Evolutionary conservation across 2,888 invertebrate species (phyloP).

Genomic region (Parascotia fuliginaria): DNA sequence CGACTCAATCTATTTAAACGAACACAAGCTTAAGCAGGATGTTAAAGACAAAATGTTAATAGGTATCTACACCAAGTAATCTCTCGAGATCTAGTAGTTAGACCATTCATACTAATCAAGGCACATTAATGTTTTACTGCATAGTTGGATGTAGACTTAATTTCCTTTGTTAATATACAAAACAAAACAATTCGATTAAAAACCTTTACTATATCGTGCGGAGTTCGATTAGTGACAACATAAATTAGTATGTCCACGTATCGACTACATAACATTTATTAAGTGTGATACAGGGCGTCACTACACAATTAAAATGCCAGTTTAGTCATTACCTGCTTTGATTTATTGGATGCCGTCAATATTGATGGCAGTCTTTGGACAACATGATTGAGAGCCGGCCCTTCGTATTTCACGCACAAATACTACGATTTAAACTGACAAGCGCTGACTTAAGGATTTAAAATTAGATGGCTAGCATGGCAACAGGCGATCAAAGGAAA

Average conservation of each 20-base stretch:
- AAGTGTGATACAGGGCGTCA: background rate
- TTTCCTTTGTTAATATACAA: constrained; percentile 2
- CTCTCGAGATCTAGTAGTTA: no score
- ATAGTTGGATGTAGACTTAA: background rate
- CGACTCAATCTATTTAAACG: background rate
- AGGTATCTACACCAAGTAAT: no score
- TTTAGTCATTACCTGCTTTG: constrained; percentile 13
- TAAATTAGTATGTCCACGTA: background rate
- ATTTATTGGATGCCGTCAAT: constrained; percentile 14
- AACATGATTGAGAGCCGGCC: constrained; percentile 8
- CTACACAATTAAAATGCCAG: constrained; percentile 11
- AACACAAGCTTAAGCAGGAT: background rate
- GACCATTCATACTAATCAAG: no score
- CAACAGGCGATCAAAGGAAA: constrained; percentile 17
- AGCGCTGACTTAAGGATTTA: constrained; percentile 13
- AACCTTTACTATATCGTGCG: background rate
- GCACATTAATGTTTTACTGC: background rate
- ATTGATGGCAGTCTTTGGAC: constrained; percentile 15
- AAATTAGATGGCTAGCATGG: constrained; percentile 5
- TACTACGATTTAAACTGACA: constrained; percentile 2
- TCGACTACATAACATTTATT: background rate
- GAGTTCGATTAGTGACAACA: background rate
- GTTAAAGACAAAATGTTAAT: background rate
- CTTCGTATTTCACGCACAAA: background rate
- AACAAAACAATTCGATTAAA: background rate